Conservation (phyloP, 2,888 invertebrate genomes). For the Trachelus iudaicus region DNA sequence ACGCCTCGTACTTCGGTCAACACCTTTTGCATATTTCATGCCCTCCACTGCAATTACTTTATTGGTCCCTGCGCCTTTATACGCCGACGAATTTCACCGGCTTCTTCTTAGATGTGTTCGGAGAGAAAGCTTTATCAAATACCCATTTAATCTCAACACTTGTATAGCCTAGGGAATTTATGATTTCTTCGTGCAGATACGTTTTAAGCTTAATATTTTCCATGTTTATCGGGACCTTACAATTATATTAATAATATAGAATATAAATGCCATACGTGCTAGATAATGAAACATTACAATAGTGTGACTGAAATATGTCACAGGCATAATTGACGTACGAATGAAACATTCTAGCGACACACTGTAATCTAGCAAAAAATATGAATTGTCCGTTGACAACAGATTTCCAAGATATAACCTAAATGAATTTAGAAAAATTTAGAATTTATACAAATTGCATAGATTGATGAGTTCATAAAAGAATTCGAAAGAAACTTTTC, state of each 20-base stretch:
- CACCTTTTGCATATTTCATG: slow-evolving; percentile 52
- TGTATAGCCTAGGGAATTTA: not conserved
- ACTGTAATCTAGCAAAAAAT: too few species aligned
- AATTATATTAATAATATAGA: too few species aligned
- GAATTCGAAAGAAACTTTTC: not conserved
- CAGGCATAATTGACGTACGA: too few species aligned
- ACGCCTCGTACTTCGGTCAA: not conserved
- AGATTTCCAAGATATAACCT: too few species aligned
- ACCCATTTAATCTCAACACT: not conserved
- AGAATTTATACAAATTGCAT: not conserved
- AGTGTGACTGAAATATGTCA: too few species aligned
- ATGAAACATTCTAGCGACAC: too few species aligned
- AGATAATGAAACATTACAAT: too few species aligned
- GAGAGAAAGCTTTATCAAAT: not conserved
- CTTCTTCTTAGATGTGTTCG: not conserved
- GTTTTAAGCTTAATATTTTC: too few species aligned
- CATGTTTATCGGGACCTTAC: too few species aligned
- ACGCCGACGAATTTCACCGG: not conserved
- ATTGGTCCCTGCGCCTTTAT: slow-evolving; percentile 46
- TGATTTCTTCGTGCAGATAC: too few species aligned
- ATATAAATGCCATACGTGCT: too few species aligned
- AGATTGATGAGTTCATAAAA: not conserved
- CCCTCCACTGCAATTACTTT: slow-evolving; percentile 48
- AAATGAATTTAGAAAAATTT: not conserved
- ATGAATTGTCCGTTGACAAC: too few species aligned